phyloP scores from a whole-genome alignment of 2,888 invertebrate genomes.

The Chrysina gloriosa region DNA sequence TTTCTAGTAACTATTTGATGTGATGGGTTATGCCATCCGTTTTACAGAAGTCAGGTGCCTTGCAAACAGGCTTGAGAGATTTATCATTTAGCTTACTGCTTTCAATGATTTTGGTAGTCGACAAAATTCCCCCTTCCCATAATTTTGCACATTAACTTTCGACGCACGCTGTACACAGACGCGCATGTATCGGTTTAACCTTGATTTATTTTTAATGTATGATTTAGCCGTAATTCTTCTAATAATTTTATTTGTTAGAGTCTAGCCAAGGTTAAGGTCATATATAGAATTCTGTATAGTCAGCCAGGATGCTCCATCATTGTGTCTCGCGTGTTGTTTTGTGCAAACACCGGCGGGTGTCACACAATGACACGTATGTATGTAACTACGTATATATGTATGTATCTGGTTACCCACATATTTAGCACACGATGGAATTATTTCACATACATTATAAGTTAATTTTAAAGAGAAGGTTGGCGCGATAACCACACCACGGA shows the following conservation, averaged over 20 bases:
- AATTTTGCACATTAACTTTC: constrained; percentile 1
- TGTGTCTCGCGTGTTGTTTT: constrained; percentile 32
- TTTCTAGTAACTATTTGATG: too few relatives aligned
- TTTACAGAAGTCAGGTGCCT: too few relatives aligned
- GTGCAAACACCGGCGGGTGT: constrained; percentile 17
- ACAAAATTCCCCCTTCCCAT: background rate
- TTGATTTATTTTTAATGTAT: constrained; percentile 46
- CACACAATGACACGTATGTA: constrained; percentile 15
- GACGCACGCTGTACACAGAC: background rate
- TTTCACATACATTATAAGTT: too few relatives aligned
- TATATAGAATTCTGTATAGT: constrained; percentile 40
- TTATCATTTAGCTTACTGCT: background rate
- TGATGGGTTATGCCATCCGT: too few relatives aligned
- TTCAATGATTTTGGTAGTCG: background rate
- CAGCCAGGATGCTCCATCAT: constrained; percentile 28
- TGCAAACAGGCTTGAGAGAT: too few relatives aligned
- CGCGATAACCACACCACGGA: too few relatives aligned
- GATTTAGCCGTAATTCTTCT: constrained; percentile 42
- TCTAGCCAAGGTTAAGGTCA: constrained; percentile 43
- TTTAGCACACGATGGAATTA: too few relatives aligned
- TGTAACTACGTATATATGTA: background rate
- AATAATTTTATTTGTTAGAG: constrained; percentile 43
- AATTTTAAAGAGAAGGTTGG: too few relatives aligned
- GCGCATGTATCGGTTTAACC: constrained; percentile 38
- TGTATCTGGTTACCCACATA: background rate